A percentile compares a stretch with the other conserved stretches of the same genome.
Evolutionary conservation across 1,140 invertebrate species (phyloP).

Genomic region (Gryllus bimaculatus): DNA sequence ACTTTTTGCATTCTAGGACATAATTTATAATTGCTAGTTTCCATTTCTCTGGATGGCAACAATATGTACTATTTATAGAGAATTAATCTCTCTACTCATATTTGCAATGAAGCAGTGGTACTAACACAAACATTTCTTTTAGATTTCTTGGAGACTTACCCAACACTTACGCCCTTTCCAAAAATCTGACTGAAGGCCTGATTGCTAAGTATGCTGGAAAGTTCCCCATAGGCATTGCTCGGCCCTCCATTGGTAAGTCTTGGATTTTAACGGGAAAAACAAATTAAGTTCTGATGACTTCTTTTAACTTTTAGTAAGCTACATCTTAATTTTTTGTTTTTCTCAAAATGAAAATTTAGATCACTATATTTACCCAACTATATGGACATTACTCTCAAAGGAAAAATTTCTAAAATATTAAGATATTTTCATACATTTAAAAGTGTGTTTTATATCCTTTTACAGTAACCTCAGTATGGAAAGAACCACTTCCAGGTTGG

Average conservation of each 20-base stretch:
- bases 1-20: no score
- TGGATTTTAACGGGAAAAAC: no score
- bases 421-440: not conserved
- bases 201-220: constrained; percentile 33
- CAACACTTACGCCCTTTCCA: constrained; percentile 46
- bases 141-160: constrained; percentile 39
- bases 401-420: no score
- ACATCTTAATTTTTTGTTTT: no score
- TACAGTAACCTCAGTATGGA: constrained; percentile 24
- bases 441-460: not conserved
- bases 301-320: not conserved
- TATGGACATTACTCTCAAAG: no score
- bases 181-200: constrained; percentile 41
- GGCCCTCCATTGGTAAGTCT: constrained; percentile 50
- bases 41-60: not conserved
- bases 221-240: constrained; percentile 50
- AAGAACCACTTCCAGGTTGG: constrained; percentile 38
- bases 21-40: no score
- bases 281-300: not conserved
- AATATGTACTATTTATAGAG: not conserved
- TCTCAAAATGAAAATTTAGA: no score
- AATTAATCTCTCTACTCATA: not conserved
- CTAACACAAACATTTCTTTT: constrained; percentile 16
- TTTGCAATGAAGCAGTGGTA: not conserved
- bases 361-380: no score